Evolutionary conservation across 2,113 vertebrate species (phyloP).

Genomic region (Muscicapa adusta): DNA sequence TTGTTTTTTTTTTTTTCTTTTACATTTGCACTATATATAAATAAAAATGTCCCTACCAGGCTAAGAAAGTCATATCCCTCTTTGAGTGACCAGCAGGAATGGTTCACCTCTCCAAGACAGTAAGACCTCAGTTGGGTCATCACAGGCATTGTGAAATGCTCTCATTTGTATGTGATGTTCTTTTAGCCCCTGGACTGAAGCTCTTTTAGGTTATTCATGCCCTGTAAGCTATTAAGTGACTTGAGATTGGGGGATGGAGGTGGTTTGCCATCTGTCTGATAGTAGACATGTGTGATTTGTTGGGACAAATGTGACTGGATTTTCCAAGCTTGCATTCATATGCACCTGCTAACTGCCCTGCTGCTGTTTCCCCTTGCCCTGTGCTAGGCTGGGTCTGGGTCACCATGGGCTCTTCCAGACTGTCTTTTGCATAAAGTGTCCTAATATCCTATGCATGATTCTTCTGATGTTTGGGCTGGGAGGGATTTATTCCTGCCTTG

Average conservation of each 20-base stretch:
- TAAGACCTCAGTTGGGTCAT: neutral
- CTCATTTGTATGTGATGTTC: neutral
- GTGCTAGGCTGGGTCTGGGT: neutral
- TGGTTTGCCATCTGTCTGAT: neutral
- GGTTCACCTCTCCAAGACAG: neutral
- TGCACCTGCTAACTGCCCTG: neutral
- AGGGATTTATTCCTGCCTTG: neutral
- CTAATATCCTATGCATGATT: neutral
- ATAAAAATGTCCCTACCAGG: neutral
- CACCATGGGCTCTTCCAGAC: rapidly evolving
- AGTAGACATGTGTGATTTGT: neutral
- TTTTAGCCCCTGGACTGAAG: neutral
- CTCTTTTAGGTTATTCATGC: neutral
- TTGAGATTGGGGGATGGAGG: neutral
- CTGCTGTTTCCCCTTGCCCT: neutral
- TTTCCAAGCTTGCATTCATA: neutral
- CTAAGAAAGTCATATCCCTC: neutral
- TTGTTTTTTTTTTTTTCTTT: neutral
- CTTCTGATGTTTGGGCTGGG: neutral
- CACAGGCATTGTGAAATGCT: neutral
- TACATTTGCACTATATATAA: neutral
- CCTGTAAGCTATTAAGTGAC: neutral
- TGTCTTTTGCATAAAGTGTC: neutral
- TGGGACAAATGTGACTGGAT: neutral
- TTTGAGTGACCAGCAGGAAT: neutral